Conservation (phyloP, 92 coral and sea anemone genomes). For the Paragorgia papillata region DNA sequence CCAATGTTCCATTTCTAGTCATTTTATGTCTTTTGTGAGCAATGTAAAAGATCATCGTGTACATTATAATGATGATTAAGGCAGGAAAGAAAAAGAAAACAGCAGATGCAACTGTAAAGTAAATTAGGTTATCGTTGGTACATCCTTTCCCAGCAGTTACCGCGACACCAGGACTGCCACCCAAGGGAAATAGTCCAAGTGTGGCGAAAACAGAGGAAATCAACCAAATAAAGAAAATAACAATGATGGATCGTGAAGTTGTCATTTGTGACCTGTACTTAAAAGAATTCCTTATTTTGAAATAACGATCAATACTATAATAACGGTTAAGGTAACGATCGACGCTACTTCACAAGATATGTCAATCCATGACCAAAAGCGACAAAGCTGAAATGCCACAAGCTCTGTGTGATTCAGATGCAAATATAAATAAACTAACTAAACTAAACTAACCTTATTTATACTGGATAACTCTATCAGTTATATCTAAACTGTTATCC, state of each 20-base stretch:
- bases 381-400: slow-evolving; percentile 9
- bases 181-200: background rate
- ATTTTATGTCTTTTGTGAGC: slow-evolving; percentile 38
- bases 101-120: background rate
- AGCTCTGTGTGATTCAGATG: background rate
- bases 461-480: too few species aligned
- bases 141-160: background rate
- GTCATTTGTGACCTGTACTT: slow-evolving; percentile 23
- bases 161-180: slow-evolving; percentile 15
- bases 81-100: slow-evolving; percentile 14
- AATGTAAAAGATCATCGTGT: slow-evolving; percentile 9
- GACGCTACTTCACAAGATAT: background rate
- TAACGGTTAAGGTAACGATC: slow-evolving; percentile 4
- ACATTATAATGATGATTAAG: slow-evolving; percentile 3
- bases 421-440: background rate
- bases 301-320: slow-evolving; percentile 32
- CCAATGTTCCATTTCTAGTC: slow-evolving; percentile 29
- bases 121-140: slow-evolving; percentile 6
- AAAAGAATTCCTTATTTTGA: slow-evolving; percentile 11
- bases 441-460: too few species aligned
- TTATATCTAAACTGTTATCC: too few species aligned
- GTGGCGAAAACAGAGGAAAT: slow-evolving; percentile 25
- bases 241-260: slow-evolving; percentile 12
- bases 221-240: slow-evolving; percentile 21
- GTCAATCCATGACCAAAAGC: slow-evolving; percentile 26